These are phyloP conservation scores for Delphinus delphis DNA, from an alignment of 2,113 vertebrate species.

Conservation along the genomic window DNA sequence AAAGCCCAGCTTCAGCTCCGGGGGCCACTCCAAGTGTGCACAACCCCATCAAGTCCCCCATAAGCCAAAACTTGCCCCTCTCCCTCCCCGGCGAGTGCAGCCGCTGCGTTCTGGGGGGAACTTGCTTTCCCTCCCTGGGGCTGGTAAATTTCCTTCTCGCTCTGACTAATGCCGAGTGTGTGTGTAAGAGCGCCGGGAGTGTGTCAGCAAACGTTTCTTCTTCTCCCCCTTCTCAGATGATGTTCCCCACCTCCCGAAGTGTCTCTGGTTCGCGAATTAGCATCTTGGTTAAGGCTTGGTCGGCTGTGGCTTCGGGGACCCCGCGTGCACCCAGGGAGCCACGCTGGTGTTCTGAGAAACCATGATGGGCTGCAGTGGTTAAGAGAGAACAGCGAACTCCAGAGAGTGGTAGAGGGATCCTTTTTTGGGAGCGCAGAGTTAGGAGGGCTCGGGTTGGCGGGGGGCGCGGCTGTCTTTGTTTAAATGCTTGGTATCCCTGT, in stretches of 20 bases:
- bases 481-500: slow-evolving; percentile 66
- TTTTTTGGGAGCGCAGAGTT: slow-evolving; percentile 37
- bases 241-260: not conserved
- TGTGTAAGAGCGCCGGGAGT: not conserved
- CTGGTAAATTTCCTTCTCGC: slow-evolving; percentile 57
- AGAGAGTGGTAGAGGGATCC: not conserved
- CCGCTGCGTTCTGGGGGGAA: slow-evolving; percentile 42
- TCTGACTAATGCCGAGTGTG: not conserved
- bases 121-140: slow-evolving; percentile 46
- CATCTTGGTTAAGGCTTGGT: slow-evolving; percentile 51
- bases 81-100: not conserved
- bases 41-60: slow-evolving; percentile 17
- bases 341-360: slow-evolving; percentile 67
- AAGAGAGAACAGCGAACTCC: slow-evolving; percentile 73
- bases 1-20: slow-evolving; percentile 69
- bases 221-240: not conserved
- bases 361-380: slow-evolving; percentile 68
- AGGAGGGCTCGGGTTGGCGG: not conserved
- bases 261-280: slow-evolving; percentile 50
- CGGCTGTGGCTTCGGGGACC: slow-evolving; percentile 34
- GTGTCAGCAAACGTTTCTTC: slow-evolving; percentile 12
- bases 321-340: slow-evolving; percentile 37
- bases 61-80: not conserved
- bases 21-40: not conserved
- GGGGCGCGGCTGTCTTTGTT: slow-evolving; percentile 52